phyloP scores from a whole-genome alignment of 2,888 invertebrate species.

The Abrostola tripartita region DNA sequence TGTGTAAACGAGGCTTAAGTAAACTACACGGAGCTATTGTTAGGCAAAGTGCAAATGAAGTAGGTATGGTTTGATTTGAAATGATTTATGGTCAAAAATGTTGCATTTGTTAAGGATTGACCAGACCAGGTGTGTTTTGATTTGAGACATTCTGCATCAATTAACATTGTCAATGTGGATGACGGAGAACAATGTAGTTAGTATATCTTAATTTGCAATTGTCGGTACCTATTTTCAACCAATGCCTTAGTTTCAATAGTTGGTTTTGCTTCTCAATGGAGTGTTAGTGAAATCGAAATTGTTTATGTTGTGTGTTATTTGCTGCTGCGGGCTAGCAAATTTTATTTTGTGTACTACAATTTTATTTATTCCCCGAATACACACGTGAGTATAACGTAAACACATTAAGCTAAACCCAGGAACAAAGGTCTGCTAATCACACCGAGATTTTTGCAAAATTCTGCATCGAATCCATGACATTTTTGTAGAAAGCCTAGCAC shows the following conservation, averaged over 20 bases:
- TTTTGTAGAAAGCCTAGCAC: too few species aligned
- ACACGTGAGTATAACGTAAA: too few species aligned
- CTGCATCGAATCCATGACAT: too few species aligned
- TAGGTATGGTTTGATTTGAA: slow-evolving; percentile 48
- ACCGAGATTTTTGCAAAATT: too few species aligned
- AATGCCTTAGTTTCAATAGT: not conserved
- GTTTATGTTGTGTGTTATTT: too few species aligned
- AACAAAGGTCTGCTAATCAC: too few species aligned
- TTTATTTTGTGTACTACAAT: too few species aligned
- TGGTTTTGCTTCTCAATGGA: too few species aligned
- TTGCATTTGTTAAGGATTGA: slow-evolving; percentile 44
- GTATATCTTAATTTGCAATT: not conserved
- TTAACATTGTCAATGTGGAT: slow-evolving; percentile 12
- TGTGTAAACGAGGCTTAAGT: slow-evolving; percentile 59
- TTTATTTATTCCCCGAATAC: too few species aligned
- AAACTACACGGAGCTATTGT: slow-evolving; percentile 52
- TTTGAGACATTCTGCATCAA: slow-evolving; percentile 26
- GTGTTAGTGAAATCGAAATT: too few species aligned
- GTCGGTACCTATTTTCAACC: not conserved
- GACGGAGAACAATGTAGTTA: not conserved
- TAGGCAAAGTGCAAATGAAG: slow-evolving; percentile 57
- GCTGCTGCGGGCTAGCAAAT: too few species aligned
- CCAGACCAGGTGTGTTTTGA: slow-evolving; percentile 52
- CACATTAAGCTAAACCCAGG: too few species aligned
- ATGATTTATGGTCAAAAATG: slow-evolving; percentile 58